Evolutionary conservation across 2,888 invertebrate species (phyloP), one percentile per base, ranked within the genome.

Genomic region (Eupithecia tripunctaria): DNA sequence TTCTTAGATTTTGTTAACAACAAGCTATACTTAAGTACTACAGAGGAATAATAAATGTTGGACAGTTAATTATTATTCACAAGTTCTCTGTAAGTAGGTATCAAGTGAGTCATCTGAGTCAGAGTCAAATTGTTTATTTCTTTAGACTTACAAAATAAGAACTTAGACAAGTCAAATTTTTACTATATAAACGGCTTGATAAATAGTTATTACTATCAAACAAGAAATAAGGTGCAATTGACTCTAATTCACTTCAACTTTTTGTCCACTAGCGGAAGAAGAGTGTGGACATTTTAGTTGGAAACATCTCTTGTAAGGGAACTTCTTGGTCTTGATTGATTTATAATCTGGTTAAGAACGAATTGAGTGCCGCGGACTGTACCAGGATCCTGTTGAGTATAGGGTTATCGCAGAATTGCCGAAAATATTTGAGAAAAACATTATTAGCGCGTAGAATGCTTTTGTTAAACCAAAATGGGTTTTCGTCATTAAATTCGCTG

Each of bases 261-360:
- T 18, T 43, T 1, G 43, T 18, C 43, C 1, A n/a, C n/a, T n/a
- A n/a, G n/a, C n/a, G n/a, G n/a, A n/a, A n/a, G n/a, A 18, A 43
- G 18, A n/a, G 43, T 43, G 43, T 18, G 43, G 7, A 43, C 43
- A 59, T 14, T 59, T 59, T 29, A 15, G 29, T 29, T 15, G 29
- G 18, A 60, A 18, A 60, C 7, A 18, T 60, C 18, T 29, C 60
- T 43, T 18, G 43, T 43, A n/a, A 5, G 43, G 7, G 18, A 43
- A 43, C 43, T 6, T 43, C 18, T 67, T 63, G 38, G 29, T 73
- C 67, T 71, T 71, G 73, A 73, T 76, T 76, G 73, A 72, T 76
- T 73, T 76, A 73, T 76, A 73, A 76, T 72, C 69, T 67, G n/a
- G 67, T 75, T 70, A 72, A 66, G 70, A 70, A 65, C 65, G 51